phyloP scores from a whole-genome alignment of 2,797 vertebrate species.

The Hippopotamyrus pictus region DNA sequence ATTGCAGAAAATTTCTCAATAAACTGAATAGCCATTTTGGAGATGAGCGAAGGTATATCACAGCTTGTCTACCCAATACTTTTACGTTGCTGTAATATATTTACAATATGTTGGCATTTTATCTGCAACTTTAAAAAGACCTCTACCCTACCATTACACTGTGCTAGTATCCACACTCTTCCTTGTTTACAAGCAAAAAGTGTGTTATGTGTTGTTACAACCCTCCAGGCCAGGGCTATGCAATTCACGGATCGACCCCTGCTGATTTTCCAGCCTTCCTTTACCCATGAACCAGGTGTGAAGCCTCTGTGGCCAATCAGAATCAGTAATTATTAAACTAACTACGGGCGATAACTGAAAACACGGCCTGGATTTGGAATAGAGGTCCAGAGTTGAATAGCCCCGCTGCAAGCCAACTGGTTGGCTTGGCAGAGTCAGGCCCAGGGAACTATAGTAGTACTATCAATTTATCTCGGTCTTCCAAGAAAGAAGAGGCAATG shows the following conservation, averaged over 20 bases:
- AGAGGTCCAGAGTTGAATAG: background rate
- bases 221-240: background rate
- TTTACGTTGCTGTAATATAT: background rate
- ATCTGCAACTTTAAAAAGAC: background rate
- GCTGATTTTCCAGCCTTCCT: background rate
- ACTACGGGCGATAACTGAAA: background rate
- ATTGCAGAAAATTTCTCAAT: constrained; percentile 84
- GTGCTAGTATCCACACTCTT: background rate
- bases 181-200: background rate
- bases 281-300: background rate
- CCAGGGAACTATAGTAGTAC: background rate
- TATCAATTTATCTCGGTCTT: background rate
- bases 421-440: background rate
- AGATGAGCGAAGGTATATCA: constrained; percentile 65
- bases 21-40: constrained; percentile 68
- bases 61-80: background rate
- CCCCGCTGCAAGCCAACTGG: background rate
- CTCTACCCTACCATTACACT: background rate
- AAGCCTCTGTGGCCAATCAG: background rate
- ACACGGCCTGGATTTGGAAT: background rate
- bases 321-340: background rate
- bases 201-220: background rate
- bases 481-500: background rate
- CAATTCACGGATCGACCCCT: background rate
- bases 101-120: background rate